Percentiles rank a stretch among this genome's conserved stretches.
phyloP scores from a whole-genome alignment of 2,113 vertebrate species.

The Pholis gunnellus region DNA sequence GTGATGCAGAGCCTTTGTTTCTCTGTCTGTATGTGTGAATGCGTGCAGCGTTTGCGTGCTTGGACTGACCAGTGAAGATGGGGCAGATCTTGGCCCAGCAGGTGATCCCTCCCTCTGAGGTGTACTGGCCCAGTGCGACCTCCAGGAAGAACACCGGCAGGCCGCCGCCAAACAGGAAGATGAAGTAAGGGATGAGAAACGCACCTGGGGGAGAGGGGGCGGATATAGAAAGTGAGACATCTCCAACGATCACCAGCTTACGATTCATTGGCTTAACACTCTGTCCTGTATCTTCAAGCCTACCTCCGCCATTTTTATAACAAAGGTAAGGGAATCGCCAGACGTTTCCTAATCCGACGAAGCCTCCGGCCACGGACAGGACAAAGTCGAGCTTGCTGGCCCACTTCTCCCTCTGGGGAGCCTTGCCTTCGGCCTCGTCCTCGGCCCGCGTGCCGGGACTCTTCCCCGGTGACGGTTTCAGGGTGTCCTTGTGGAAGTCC shows the following conservation, averaged over 20 bases:
- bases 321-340: slow-evolving; percentile 99
- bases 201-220: slow-evolving; percentile 86
- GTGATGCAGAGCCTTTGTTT: not conserved
- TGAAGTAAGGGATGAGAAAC: slow-evolving; percentile 99
- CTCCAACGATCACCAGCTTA: too few species aligned
- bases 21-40: slow-evolving; percentile 2
- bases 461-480: slow-evolving; percentile 97
- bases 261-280: not conserved
- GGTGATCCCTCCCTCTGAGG: slow-evolving; percentile 98
- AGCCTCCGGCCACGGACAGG: slow-evolving; percentile 96
- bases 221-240: slow-evolving; percentile 5
- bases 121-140: slow-evolving; percentile 97
- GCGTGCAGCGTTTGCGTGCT: slow-evolving; percentile 10
- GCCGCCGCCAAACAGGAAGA: slow-evolving; percentile 98
- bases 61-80: slow-evolving; percentile 94
- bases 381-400: slow-evolving; percentile 98
- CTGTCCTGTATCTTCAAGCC: not conserved
- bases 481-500: slow-evolving; percentile 98
- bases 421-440: slow-evolving; percentile 96
- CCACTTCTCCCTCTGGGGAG: slow-evolving; percentile 97
- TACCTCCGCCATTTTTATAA: slow-evolving; percentile 99
- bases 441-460: slow-evolving; percentile 95
- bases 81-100: slow-evolving; percentile 99
- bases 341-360: slow-evolving; percentile 97
- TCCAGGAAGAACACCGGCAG: slow-evolving; percentile 99